Evolutionary conservation across 2,113 vertebrate species (phyloP), one percentile per base, ranked within the genome.

Genomic region (Calyptomena viridis): DNA sequence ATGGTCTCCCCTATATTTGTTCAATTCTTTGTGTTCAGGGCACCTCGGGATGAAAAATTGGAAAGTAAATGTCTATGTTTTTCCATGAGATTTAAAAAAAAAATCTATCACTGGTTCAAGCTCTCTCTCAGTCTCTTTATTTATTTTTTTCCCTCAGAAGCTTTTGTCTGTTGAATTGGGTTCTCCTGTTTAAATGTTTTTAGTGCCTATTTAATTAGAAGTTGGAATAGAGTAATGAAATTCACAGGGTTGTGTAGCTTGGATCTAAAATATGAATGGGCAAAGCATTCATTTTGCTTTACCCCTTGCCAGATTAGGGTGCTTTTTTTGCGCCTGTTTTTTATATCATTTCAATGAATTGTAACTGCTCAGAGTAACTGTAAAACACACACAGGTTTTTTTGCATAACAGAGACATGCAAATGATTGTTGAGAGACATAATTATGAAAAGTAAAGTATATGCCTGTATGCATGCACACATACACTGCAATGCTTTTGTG

Each of bases 181-280:
- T 95, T 97, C 90, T 95, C 64, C 93, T 1, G 2, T 96, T 96
- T 67, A 94, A 97, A 96, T 88, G 89, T 89, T 97, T 97, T 96
- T 95, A 97, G 95, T 97, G 95, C 86, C 94, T 97, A 74, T 97
- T 98, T 97, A 98, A 97, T 97, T 95, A 98, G 96, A 90, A 95
- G 85, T 90, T 96, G 97, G 96, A 96, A 93, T 33, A 85, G 94
- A 96, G 85, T 94, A 92, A 90, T 94, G 93, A 93, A 95, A 92
- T 96, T 92, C 56, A 66, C 92, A 68, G 95, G 90, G 75, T 93
- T 97, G 75, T 76, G 90, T 84, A 63, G 90, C 67, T 95, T 93
- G 74, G 75, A 68, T 76, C 83, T 85, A 88, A 95, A 96, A 92
- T 49, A 47, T 88, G 84, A 77, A 50, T 40, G 94, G 91, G 75